Evolutionary conservation across 2,797 vertebrate species (phyloP).

Genomic region (Cheirogaleus major): DNA sequence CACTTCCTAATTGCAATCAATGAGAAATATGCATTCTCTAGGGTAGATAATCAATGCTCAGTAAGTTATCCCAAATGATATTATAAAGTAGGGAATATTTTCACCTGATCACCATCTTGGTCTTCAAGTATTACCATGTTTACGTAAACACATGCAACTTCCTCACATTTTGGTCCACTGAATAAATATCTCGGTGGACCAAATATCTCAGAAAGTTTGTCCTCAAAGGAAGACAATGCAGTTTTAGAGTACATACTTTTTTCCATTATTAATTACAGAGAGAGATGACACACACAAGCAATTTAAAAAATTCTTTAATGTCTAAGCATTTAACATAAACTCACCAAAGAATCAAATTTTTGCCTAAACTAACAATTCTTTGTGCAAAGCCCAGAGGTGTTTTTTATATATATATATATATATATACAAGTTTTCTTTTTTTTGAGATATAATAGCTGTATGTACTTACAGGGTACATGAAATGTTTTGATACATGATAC

Average conservation of each 20-base stretch:
- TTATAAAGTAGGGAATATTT: slow-evolving; percentile 55
- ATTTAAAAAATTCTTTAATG: slow-evolving; percentile 64
- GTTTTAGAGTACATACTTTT: slow-evolving; percentile 52
- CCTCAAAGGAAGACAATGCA: slow-evolving; percentile 49
- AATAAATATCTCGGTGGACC: slow-evolving; percentile 30
- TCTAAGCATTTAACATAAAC: slow-evolving; percentile 40
- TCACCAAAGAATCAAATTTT: slow-evolving; percentile 23
- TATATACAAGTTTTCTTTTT: background rate
- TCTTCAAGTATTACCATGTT: background rate
- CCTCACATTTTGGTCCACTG: background rate
- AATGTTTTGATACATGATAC: no score
- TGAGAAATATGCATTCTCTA: slow-evolving; percentile 54
- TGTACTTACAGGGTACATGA: no score
- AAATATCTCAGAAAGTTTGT: slow-evolving; percentile 58
- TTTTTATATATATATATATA: no score
- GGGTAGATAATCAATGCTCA: slow-evolving; percentile 54
- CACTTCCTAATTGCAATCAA: background rate
- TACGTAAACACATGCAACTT: slow-evolving; percentile 50
- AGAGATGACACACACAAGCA: slow-evolving; percentile 54
- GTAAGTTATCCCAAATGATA: slow-evolving; percentile 69
- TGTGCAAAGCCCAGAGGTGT: background rate
- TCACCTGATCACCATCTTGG: slow-evolving; percentile 46
- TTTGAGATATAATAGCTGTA: no score
- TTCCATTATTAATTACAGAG: slow-evolving; percentile 56
- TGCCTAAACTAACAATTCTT: slow-evolving; percentile 15